Conservation (phyloP, 53 echinoderm and acorn worm genomes). For the Glandiceps talaboti region DNA sequence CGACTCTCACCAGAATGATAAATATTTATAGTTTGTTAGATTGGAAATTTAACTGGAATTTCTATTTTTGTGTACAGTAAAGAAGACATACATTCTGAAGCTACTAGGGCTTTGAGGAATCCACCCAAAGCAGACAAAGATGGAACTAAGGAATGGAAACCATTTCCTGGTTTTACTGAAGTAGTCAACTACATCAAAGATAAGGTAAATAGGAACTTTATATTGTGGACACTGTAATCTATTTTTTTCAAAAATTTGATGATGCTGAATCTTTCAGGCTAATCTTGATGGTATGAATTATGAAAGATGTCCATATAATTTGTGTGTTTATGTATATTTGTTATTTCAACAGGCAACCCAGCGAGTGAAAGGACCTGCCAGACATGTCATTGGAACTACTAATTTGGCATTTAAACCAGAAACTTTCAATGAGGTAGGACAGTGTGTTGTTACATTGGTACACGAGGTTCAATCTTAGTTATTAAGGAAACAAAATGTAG, state of each 20-base stretch:
- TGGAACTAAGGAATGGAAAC: slow-evolving; percentile 9
- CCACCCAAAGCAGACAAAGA: slow-evolving; percentile 19
- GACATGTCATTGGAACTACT: slow-evolving; percentile 43
- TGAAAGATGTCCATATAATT: too few species aligned
- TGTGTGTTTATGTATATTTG: too few species aligned
- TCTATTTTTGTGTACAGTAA: slow-evolving; percentile 30
- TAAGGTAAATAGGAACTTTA: slow-evolving; percentile 60
- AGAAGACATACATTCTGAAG: slow-evolving; percentile 76
- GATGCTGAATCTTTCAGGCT: too few species aligned
- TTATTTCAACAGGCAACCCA: slow-evolving; percentile 40
- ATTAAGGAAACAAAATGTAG: too few species aligned
- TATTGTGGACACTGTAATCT: too few species aligned
- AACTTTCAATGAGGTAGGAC: slow-evolving; percentile 49
- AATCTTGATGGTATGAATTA: too few species aligned
- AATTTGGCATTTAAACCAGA: slow-evolving; percentile 47
- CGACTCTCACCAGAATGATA: too few species aligned
- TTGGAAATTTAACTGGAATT: too few species aligned
- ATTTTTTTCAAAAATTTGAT: too few species aligned
- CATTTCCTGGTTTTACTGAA: slow-evolving; percentile 51
- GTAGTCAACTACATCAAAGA: slow-evolving; percentile 67
- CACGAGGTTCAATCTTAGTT: too few species aligned
- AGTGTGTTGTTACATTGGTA: too few species aligned
- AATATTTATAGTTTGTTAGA: too few species aligned
- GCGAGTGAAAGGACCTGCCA: slow-evolving; percentile 39
- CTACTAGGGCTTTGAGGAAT: slow-evolving; percentile 39